phyloP scores from a whole-genome alignment of 2,888 invertebrate genomes.

The Opisthograptis luteolata region DNA sequence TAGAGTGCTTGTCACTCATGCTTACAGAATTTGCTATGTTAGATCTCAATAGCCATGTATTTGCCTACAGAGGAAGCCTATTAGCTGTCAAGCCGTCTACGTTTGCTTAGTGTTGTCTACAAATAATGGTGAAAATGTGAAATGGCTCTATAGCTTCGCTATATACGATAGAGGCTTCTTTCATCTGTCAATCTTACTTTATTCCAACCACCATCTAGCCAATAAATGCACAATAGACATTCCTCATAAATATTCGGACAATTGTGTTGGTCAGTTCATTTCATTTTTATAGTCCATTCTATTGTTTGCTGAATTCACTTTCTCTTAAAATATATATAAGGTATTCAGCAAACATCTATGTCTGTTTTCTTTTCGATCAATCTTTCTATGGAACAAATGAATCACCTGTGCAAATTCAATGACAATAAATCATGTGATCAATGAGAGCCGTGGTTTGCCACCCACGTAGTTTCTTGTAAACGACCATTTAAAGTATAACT shows the following conservation, averaged over 20 bases:
- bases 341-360: slow-evolving; percentile 17
- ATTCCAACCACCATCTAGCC: slow-evolving; percentile 4
- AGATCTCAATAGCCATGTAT: slow-evolving; percentile 58
- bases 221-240: slow-evolving; percentile 24
- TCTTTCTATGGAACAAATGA: slow-evolving; percentile 42
- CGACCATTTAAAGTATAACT: slow-evolving; percentile 48
- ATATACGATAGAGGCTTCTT: slow-evolving; percentile 13
- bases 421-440: slow-evolving; percentile 64
- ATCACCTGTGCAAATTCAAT: slow-evolving; percentile 59
- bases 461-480: slow-evolving; percentile 44
- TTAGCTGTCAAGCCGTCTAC: slow-evolving; percentile 39
- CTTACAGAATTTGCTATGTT: slow-evolving; percentile 57
- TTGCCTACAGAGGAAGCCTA: slow-evolving; percentile 46
- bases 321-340: slow-evolving; percentile 33
- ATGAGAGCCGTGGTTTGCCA: slow-evolving; percentile 50
- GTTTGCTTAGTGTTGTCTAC: slow-evolving; percentile 36
- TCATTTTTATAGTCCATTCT: slow-evolving; percentile 30
- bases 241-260: slow-evolving; percentile 32
- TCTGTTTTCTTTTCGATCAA: slow-evolving; percentile 32
- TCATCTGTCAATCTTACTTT: slow-evolving; percentile 20
- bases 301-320: slow-evolving; percentile 37
- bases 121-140: slow-evolving; percentile 13
- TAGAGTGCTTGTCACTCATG: slow-evolving; percentile 60
- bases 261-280: slow-evolving; percentile 30
- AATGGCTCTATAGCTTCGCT: background rate